Percentiles rank a stretch among this genome's conserved stretches.
Evolutionary conservation across 1,140 invertebrate species (phyloP).

Genomic region (Sipha flava): DNA sequence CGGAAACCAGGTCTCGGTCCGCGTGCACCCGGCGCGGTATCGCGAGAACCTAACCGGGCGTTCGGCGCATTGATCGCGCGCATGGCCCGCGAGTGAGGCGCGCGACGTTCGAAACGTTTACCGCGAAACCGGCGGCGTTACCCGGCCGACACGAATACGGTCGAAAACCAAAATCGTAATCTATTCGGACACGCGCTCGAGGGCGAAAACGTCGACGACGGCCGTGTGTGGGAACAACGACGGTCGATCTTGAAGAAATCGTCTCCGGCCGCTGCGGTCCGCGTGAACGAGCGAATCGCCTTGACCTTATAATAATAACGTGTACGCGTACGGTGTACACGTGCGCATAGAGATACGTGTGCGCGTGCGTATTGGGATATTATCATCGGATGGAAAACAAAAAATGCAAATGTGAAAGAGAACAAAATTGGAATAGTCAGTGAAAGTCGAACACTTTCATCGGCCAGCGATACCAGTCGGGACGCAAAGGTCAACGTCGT

Average conservation of each 20-base stretch:
- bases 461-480: not conserved
- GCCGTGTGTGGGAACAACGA: no score
- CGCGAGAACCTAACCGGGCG: not conserved
- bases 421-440: slow-evolving; percentile 17
- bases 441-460: slow-evolving; percentile 25
- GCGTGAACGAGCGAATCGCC: no score
- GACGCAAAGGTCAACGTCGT: slow-evolving; percentile 29
- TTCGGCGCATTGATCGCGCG: no score
- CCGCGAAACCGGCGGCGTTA: not conserved
- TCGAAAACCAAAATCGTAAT: no score
- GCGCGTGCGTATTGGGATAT: not conserved
- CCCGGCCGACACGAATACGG: no score
- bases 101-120: no score
- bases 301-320: not conserved
- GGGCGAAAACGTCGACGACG: no score
- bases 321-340: no score
- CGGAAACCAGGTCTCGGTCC: not conserved
- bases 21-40: not conserved
- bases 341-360: not conserved
- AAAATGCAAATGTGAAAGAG: slow-evolving; percentile 30
- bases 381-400: not conserved
- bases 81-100: no score
- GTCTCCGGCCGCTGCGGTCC: no score
- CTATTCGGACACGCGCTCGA: no score
- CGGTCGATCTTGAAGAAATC: no score